Percentiles rank a stretch among this genome's conserved stretches.
Evolutionary conservation across 2,113 vertebrate species (phyloP).

Genomic region (Pterocles orientalis): DNA sequence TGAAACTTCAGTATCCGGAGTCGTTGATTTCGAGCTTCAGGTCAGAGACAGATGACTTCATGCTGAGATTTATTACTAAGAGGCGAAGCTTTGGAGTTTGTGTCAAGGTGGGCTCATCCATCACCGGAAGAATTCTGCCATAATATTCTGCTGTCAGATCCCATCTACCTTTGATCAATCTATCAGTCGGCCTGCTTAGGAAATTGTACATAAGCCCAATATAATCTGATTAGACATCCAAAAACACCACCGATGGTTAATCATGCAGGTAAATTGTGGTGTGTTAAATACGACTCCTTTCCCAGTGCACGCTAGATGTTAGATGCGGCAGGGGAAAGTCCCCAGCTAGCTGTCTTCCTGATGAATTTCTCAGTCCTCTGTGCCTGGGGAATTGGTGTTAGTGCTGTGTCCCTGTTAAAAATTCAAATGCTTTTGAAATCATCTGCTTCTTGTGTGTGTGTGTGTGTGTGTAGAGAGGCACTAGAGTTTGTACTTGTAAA

Average conservation of each 20-base stretch:
- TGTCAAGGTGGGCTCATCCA: constrained; percentile 57
- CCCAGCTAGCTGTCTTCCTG: not conserved
- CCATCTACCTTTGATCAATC: constrained; percentile 57
- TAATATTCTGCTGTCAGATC: constrained; percentile 57
- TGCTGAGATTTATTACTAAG: constrained; percentile 63
- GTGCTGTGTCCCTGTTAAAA: not conserved
- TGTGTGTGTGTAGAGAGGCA: not conserved
- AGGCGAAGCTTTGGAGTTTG: constrained; percentile 61
- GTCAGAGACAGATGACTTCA: constrained; percentile 71
- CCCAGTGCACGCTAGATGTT: not conserved
- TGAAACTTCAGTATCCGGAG: constrained; percentile 45
- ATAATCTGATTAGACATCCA: constrained; percentile 31
- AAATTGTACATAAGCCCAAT: constrained; percentile 48
- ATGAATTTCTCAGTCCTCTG: constrained; percentile 16
- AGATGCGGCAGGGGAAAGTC: not conserved
- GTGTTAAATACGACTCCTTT: constrained; percentile 11
- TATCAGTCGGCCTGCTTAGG: constrained; percentile 47
- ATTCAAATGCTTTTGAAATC: constrained; percentile 3
- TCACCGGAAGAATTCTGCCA: constrained; percentile 49
- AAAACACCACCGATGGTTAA: constrained; percentile 21
- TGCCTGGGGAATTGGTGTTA: not conserved
- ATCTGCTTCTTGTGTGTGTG: not conserved
- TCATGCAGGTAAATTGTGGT: constrained; percentile 60
- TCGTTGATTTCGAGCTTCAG: constrained; percentile 59
- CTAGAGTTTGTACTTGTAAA: not conserved